Conservation (phyloP, 2,888 invertebrate species). For the Cataglyphis cursor region DNA sequence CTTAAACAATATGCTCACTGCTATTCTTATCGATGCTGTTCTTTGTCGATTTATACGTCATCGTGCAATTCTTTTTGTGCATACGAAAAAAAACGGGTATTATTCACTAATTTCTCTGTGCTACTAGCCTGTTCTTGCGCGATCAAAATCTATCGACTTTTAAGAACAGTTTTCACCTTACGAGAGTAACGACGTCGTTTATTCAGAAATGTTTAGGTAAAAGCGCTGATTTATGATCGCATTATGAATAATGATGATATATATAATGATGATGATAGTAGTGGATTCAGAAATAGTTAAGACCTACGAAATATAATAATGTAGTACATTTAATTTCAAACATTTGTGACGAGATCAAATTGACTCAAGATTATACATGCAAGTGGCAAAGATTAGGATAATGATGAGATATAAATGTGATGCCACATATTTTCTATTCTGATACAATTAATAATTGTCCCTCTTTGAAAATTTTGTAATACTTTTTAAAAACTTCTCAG, state of each 20-base stretch:
- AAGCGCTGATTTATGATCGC: constrained; percentile 23
- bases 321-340: not conserved
- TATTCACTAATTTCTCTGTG: constrained; percentile 43
- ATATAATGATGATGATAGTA: not conserved
- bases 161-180: constrained; percentile 43
- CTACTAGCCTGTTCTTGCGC: constrained; percentile 36
- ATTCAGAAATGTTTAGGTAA: constrained; percentile 21
- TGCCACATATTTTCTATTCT: not conserved
- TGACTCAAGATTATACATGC: not conserved
- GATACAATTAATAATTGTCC: not conserved
- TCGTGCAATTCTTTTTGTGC: constrained; percentile 14
- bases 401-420: not conserved
- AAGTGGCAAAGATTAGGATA: not conserved
- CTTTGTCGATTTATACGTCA: not conserved
- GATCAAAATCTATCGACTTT: constrained; percentile 40
- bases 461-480: not conserved
- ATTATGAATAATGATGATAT: not conserved
- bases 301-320: not conserved
- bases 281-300: not conserved
- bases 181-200: constrained; percentile 27
- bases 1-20: constrained; percentile 23
- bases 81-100: constrained; percentile 14
- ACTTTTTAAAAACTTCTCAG: no score
- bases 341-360: not conserved
- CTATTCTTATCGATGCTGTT: constrained; percentile 17